Percentiles rank a stretch among this genome's conserved stretches.
Conservation (phyloP, 2,113 vertebrate genomes). For the Lutjanus erythropterus region DNA sequence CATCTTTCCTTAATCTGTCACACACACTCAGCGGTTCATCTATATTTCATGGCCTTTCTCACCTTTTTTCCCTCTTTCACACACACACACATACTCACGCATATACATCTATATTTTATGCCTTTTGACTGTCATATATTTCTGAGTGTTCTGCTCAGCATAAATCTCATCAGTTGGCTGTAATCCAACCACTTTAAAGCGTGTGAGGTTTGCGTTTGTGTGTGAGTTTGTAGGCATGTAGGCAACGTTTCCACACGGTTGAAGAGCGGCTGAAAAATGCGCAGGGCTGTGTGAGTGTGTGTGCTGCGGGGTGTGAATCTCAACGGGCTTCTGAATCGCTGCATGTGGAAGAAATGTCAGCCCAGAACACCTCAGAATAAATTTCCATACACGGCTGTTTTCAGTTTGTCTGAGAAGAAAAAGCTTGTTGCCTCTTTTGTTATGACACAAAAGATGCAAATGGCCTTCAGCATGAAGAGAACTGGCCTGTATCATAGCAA, state of each 20-base stretch:
- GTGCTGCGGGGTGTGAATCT: constrained; percentile 30
- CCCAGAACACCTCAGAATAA: background rate
- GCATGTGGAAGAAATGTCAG: constrained; percentile 27
- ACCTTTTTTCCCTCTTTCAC: background rate
- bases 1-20: constrained; percentile 42
- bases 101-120: constrained; percentile 26
- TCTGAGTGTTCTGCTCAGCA: constrained; percentile 27
- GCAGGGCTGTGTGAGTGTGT: background rate
- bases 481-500: background rate
- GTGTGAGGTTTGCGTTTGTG: constrained; percentile 11
- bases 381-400: background rate
- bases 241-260: constrained; percentile 17
- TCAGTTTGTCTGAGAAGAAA: constrained; percentile 3
- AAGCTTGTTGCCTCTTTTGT: constrained; percentile 17
- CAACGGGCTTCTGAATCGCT: background rate
- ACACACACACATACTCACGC: background rate
- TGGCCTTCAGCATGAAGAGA: constrained; percentile 9
- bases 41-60: constrained; percentile 49
- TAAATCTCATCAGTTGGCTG: constrained; percentile 47
- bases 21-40: constrained; percentile 41
- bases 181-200: constrained; percentile 40
- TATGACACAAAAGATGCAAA: background rate
- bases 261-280: background rate
- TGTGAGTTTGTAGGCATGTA: too few relatives aligned
- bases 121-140: constrained; percentile 19